Evolutionary conservation across 2,888 invertebrate species (phyloP).

Genomic region (Cerceris rybyensis): DNA sequence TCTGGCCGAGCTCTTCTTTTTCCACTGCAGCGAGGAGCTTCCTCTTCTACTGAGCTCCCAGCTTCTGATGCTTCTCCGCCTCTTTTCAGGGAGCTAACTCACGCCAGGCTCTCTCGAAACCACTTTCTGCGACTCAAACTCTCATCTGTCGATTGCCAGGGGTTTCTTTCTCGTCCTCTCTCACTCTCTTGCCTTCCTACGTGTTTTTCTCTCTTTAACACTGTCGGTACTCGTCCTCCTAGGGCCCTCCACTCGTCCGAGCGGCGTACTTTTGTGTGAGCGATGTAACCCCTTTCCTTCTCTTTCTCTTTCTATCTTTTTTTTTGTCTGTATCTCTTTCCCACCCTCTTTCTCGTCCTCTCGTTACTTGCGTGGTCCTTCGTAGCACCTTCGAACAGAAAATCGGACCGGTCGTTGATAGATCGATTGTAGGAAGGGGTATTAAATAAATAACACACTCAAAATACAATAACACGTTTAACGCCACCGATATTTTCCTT

Average conservation of each 20-base stretch:
- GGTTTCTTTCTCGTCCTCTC: conserved; percentile 26
- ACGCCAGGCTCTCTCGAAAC: conserved; percentile 54
- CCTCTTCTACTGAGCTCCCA: conserved; percentile 42
- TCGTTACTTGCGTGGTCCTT: conserved; percentile 1
- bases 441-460: too few species aligned
- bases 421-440: too few species aligned
- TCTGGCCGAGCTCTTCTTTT: conserved; percentile 29
- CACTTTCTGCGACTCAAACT: conserved; percentile 69
- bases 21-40: conserved; percentile 43
- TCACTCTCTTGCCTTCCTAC: conserved; percentile 13
- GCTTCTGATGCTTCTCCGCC: conserved; percentile 47
- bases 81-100: conserved; percentile 38
- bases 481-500: too few species aligned
- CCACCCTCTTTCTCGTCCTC: neutral
- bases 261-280: neutral
- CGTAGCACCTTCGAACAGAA: conserved; percentile 45
- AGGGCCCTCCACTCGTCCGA: neutral
- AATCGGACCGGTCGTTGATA: conserved; percentile 15
- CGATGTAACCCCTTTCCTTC: neutral
- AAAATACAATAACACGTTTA: too few species aligned
- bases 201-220: neutral
- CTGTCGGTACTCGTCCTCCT: conserved; percentile 5
- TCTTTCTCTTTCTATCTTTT: too few species aligned
- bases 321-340: neutral
- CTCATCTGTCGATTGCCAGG: conserved; percentile 66